These are phyloP conservation scores for Lamellibrachia columna DNA, from an alignment of 2,888 invertebrate species.

Conservation along the genomic window DNA sequence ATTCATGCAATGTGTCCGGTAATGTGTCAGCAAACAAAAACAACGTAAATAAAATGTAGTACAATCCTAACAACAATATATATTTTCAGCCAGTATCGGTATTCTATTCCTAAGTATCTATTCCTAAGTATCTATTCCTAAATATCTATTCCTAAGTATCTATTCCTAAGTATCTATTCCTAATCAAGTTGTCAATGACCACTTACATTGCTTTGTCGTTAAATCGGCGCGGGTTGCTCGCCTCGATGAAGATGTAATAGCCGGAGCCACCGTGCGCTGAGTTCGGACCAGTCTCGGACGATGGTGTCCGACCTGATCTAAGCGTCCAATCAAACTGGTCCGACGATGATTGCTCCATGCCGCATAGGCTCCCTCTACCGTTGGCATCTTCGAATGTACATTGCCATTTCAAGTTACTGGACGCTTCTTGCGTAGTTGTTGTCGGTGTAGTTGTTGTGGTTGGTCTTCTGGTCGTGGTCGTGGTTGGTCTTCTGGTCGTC, in stretches of 20 bases:
- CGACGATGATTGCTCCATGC: background rate
- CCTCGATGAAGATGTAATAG: slow-evolving; percentile 25
- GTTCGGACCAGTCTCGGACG: background rate
- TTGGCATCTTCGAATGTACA: slow-evolving; percentile 16
- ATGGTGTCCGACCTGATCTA: slow-evolving; percentile 17
- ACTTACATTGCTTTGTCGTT: background rate
- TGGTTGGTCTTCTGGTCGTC: background rate
- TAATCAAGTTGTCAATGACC: background rate
- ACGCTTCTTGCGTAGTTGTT: background rate
- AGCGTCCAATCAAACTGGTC: slow-evolving; percentile 23
- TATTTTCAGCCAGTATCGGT: background rate
- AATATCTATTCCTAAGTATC: background rate
- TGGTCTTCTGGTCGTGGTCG: background rate
- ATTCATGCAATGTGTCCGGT: background rate
- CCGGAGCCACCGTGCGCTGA: background rate
- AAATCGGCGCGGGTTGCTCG: background rate
- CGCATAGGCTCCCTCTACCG: background rate
- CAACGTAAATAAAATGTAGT: background rate
- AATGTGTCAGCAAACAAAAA: background rate
- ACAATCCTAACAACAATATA: background rate
- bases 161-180: too few species aligned
- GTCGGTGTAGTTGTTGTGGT: background rate
- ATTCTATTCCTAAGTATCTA: background rate
- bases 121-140: too few species aligned
- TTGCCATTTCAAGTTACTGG: background rate